Conservation (phyloP, 1,140 invertebrate species). For the Cyclargus thomasi region DNA sequence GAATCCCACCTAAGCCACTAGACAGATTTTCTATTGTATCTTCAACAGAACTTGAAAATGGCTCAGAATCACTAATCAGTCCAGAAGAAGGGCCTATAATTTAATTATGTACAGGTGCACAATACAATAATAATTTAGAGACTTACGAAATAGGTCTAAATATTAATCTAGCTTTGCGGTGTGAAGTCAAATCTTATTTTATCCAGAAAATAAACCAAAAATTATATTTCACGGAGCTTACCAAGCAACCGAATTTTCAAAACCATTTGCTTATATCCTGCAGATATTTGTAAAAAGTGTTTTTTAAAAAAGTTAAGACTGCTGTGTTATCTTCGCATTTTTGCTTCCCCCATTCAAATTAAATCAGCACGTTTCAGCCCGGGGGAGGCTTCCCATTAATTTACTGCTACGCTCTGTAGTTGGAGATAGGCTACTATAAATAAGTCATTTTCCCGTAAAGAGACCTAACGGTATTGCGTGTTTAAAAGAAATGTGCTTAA, state of each 20-base stretch:
- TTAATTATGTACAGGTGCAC: too few species aligned
- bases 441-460: constrained; percentile 2
- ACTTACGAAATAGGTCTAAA: too few species aligned
- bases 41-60: too few species aligned
- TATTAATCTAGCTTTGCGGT: too few species aligned
- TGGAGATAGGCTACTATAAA: neutral
- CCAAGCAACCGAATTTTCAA: neutral
- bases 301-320: neutral
- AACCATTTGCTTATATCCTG: neutral
- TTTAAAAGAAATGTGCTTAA: neutral
- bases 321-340: constrained; percentile 12
- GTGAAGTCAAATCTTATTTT: too few species aligned
- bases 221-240: too few species aligned
- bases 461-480: neutral
- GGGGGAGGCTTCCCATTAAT: constrained; percentile 16
- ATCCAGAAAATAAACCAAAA: too few species aligned
- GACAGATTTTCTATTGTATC: too few species aligned
- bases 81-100: too few species aligned
- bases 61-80: too few species aligned
- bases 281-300: neutral
- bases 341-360: constrained; percentile 36
- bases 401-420: constrained; percentile 7
- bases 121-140: too few species aligned
- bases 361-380: constrained; percentile 34
- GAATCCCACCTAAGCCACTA: too few species aligned